phyloP scores from a whole-genome alignment of 2,888 invertebrate species.

The Acanthosoma haemorrhoidale region DNA sequence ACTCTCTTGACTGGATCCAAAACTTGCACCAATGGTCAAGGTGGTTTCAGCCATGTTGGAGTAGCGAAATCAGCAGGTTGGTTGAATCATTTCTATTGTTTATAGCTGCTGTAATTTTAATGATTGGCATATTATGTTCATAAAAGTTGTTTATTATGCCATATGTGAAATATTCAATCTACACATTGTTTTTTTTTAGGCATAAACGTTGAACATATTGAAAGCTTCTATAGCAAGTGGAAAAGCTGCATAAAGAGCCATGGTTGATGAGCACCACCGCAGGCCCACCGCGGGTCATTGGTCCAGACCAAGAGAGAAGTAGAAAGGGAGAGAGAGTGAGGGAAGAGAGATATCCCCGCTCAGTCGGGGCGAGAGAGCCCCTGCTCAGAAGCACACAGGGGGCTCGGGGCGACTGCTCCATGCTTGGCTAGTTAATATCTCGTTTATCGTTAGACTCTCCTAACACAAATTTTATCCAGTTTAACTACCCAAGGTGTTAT shows the following conservation, averaged over 20 bases:
- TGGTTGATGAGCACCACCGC: constrained; percentile 51
- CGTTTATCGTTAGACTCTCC: constrained; percentile 20
- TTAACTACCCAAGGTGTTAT: constrained; percentile 5
- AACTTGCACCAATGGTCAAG: constrained; percentile 44
- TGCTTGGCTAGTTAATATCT: constrained; percentile 23
- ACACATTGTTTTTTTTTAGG: too few species aligned
- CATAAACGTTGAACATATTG: constrained; percentile 73
- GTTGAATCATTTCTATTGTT: too few species aligned
- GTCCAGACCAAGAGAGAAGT: constrained; percentile 19
- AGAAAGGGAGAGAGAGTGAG: constrained; percentile 18
- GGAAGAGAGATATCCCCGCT: neutral
- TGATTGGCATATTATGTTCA: too few species aligned
- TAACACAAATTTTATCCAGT: constrained; percentile 19
- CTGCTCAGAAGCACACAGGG: neutral
- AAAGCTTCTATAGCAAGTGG: constrained; percentile 79
- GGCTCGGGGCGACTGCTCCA: neutral
- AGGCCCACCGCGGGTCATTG: neutral
- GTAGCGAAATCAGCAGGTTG: constrained; percentile 66
- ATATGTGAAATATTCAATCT: too few species aligned
- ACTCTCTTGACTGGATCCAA: constrained; percentile 68
- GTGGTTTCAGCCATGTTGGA: constrained; percentile 67
- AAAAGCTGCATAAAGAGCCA: constrained; percentile 65
- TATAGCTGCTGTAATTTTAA: too few species aligned
- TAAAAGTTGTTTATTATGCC: too few species aligned
- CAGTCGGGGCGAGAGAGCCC: neutral